Evolutionary conservation across 2,888 invertebrate species (phyloP), one percentile per base, ranked within the genome.

Genomic region (Mimas tiliae): DNA sequence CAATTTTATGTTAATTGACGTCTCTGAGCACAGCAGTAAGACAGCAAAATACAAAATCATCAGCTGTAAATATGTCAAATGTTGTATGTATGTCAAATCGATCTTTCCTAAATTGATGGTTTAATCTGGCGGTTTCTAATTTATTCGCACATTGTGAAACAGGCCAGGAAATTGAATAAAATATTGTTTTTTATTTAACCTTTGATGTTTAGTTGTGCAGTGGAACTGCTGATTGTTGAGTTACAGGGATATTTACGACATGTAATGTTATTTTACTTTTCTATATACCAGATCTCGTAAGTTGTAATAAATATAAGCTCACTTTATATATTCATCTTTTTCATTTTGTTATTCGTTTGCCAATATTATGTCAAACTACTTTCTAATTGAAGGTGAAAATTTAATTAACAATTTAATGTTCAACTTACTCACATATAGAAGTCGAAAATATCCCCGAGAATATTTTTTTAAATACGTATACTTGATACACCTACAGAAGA

Each of bases 181-280:
- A n/a, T 9, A 50, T 19, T 19, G 19, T 16, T 6, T 48, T 16
- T 63, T 2, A 12, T 8, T 34, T 33, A 8, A 38, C 16, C 55
- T 21, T 52, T 53, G 21, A 53, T 53, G 42, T 48, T 55, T n/a
- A 16, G 19, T 65, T 16, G 11, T 33, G 64, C 64, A 65, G 58
- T 62, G 34, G 19, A 58, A 65, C 65, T 65, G 58, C 58, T 34
- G 9, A 19, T 55, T 38, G 8, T 55, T 53, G 19, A 58, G 58
- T 42, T 58, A 58, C 42, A 58, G 58, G 58, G 58, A 58, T 58
- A 42, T 42, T 7, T 58, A 42, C 42, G 42, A 51, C 38, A 12
- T 12, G 1, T 38, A 42, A 42, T 58, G 19, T 58, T 55, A 55
- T 16, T 38, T 55, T 55, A 55, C 55, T 42, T 58, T 19, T 9